These are phyloP conservation scores for Onthophagus sagittarius DNA, from an alignment of 2,888 invertebrate genomes.

Conservation along the genomic window DNA sequence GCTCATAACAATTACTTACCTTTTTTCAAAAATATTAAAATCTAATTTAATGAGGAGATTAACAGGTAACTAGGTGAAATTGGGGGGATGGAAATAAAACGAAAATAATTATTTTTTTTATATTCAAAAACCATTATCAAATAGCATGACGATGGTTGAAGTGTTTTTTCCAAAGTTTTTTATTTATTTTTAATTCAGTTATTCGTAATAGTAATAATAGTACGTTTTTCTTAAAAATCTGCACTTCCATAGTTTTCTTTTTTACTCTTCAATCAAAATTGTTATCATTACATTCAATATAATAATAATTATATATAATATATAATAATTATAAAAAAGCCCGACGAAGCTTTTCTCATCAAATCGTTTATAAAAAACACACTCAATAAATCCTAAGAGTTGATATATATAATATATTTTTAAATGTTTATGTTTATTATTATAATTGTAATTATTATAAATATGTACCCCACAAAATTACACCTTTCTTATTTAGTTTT, in stretches of 20 bases:
- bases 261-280: constrained; percentile 27
- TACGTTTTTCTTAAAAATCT: constrained; percentile 47
- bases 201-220: constrained; percentile 6
- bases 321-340: constrained; percentile 44
- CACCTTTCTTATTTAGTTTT: constrained; percentile 3
- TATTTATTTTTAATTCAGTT: background rate
- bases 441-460: constrained; percentile 8
- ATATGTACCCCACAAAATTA: constrained; percentile 1
- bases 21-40: background rate
- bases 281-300: constrained; percentile 43
- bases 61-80: constrained; percentile 7
- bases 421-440: constrained; percentile 18
- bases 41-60: background rate
- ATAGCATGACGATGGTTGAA: constrained; percentile 47
- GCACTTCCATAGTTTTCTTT: constrained; percentile 41
- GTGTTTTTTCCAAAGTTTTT: constrained; percentile 40
- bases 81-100: constrained; percentile 31
- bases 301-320: constrained; percentile 9
- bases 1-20: background rate
- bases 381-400: constrained; percentile 24
- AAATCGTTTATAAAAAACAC: constrained; percentile 42
- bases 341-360: constrained; percentile 50
- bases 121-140: constrained; percentile 26
- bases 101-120: constrained; percentile 22
- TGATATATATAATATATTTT: constrained; percentile 17